Evolutionary conservation across 2,888 invertebrate genomes (phyloP).

Genomic region (Sialis lutaria): DNA sequence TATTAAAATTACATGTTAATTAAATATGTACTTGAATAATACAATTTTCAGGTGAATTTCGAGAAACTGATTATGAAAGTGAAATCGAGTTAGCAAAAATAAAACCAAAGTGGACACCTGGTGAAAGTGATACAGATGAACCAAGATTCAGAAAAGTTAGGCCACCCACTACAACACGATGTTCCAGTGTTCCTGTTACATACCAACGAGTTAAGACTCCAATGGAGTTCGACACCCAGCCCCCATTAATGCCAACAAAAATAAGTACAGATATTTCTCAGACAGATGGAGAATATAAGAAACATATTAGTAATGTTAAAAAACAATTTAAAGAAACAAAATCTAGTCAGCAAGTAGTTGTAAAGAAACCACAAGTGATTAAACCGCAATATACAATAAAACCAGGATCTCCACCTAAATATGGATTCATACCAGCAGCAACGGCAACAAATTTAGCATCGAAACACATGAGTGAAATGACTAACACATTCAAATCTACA

Average conservation of each 20-base stretch:
- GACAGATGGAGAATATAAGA: slow-evolving; percentile 10
- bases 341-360: slow-evolving; percentile 12
- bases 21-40: too few relatives aligned
- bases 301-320: slow-evolving; percentile 9
- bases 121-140: slow-evolving; percentile 36
- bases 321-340: slow-evolving; percentile 17
- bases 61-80: slow-evolving; percentile 53
- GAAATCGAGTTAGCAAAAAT: slow-evolving; percentile 43
- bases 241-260: slow-evolving; percentile 26
- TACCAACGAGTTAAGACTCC: slow-evolving; percentile 36
- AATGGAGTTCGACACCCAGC: slow-evolving; percentile 40
- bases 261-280: slow-evolving; percentile 9
- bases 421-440: slow-evolving; percentile 31
- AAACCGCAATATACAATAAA: slow-evolving; percentile 22
- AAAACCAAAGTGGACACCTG: slow-evolving; percentile 44
- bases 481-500: slow-evolving; percentile 46
- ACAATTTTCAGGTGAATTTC: slow-evolving; percentile 27
- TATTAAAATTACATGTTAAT: too few relatives aligned
- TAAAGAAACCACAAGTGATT: background rate
- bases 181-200: slow-evolving; percentile 30
- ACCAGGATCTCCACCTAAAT: slow-evolving; percentile 41
- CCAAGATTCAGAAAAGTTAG: slow-evolving; percentile 42
- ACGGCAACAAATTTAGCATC: slow-evolving; percentile 32
- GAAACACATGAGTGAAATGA: slow-evolving; percentile 49
- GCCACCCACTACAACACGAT: slow-evolving; percentile 30